Evolutionary conservation across 2,113 vertebrate genomes (phyloP).

Genomic region (Rhagologus leucostigma): DNA sequence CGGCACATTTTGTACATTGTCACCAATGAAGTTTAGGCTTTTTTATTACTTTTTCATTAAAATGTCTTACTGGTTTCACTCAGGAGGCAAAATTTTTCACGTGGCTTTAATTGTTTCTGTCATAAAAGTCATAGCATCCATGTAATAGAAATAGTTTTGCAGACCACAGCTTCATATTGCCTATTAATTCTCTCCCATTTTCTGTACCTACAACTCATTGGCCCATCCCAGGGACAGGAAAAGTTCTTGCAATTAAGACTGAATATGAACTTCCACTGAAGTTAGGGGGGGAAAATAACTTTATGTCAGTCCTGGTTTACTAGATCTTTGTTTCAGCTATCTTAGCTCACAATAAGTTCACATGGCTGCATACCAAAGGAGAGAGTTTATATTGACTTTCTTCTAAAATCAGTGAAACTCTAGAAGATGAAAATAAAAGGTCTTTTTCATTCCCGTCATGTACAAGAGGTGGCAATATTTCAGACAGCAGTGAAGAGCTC

Average conservation of each 20-base stretch:
- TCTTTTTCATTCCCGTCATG: neutral
- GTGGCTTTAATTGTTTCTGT: constrained; percentile 65
- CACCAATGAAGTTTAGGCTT: constrained; percentile 45
- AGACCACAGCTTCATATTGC: constrained; percentile 30
- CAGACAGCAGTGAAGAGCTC: neutral
- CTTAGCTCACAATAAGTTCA: neutral
- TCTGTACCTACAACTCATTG: neutral
- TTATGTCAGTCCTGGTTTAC: neutral
- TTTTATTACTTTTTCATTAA: constrained; percentile 70
- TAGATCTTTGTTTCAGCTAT: neutral
- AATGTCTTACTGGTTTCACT: constrained; percentile 60
- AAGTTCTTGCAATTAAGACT: neutral
- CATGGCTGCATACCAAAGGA: neutral
- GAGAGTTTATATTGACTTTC: neutral
- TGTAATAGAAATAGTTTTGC: constrained; percentile 52
- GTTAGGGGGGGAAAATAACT: neutral
- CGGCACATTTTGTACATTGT: constrained; percentile 59
- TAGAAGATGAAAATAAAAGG: neutral
- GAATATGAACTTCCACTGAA: neutral
- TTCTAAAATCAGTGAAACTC: neutral
- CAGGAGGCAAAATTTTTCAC: constrained; percentile 63
- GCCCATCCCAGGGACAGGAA: neutral
- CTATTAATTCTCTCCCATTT: constrained; percentile 24
- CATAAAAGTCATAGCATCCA: constrained; percentile 59
- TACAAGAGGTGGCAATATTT: neutral